Evolutionary conservation across 2,113 vertebrate genomes (phyloP), one percentile per base, ranked within the genome.

Genomic region (Pterocles gutturalis): DNA sequence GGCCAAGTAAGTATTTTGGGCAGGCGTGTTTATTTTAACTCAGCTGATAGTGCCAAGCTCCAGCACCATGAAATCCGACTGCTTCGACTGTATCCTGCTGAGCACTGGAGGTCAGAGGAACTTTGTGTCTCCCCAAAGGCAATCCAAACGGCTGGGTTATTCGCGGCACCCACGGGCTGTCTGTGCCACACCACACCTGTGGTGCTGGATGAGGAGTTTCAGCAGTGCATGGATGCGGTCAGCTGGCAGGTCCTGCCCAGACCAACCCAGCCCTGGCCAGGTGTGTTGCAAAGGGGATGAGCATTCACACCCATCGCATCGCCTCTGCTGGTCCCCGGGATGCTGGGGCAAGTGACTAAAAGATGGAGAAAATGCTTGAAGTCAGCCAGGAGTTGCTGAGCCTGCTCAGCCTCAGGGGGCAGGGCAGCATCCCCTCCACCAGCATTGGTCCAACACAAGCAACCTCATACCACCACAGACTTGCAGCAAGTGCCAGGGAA

Each of bases 241-340:
- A 60, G 41, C 31, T 62, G 16, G 16, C 22, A 49, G 34, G 19
- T 31, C 25, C 19, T 49, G 25, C 15, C 10, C 31, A 25, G 17
- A 48, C 12, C 51, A 46, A 28, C 20, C 45, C 17, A 82, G 26
- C 9, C 15, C 10, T 41, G 49, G 10, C 5, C 22, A 29, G 21
- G 22, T 49, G n/a, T 31, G 8, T 14, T 3, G 1, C 1, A 0
- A 36, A 82, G 16, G 2, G 3, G 1, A 5, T 3, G 3, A 54
- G 9, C 6, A 3, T 33, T 54, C 60, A 31, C 1, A 2, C 29
- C 29, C 31, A n/a, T 4, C 1, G 0, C 3, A 10, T 3, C 24
- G 34, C 29, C 20, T 67, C 34, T 69, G 48, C 33, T n/a, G 10
- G 34, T 46, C 20, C 17, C 15, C 48, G 41, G 33, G 8, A 16